These are phyloP conservation scores for Silurus meridionalis DNA, from an alignment of 2,113 vertebrate species.

Conservation along the genomic window DNA sequence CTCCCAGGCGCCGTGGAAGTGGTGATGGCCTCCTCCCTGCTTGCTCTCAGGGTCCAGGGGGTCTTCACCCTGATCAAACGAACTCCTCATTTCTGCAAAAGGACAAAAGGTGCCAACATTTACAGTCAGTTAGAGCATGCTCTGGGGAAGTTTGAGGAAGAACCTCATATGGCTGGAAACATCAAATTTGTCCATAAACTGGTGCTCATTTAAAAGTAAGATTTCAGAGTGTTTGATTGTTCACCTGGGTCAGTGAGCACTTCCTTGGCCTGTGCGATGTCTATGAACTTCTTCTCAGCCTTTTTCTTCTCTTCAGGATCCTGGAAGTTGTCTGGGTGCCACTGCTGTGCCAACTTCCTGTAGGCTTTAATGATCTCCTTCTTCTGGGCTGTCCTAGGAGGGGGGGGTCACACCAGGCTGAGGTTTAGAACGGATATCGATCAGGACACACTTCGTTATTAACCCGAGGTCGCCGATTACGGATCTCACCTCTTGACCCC, in stretches of 20 bases:
- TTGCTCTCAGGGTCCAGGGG: conserved; percentile 95
- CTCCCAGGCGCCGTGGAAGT: conserved; percentile 86
- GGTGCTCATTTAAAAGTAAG: too few relatives aligned
- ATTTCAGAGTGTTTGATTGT: neutral
- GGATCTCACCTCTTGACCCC: conserved; percentile 90
- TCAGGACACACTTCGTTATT: neutral
- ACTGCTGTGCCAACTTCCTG: conserved; percentile 92
- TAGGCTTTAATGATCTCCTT: conserved; percentile 98
- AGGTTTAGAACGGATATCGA: neutral
- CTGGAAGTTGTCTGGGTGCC: conserved; percentile 98
- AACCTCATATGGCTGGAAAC: too few relatives aligned
- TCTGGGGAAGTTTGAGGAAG: too few relatives aligned
- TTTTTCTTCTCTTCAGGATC: conserved; percentile 91
- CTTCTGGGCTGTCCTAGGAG: conserved; percentile 88
- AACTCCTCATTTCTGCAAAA: conserved; percentile 87
- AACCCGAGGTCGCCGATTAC: neutral
- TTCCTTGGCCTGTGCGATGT: conserved; percentile 97
- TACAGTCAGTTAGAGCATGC: too few relatives aligned
- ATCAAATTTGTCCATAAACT: neutral
- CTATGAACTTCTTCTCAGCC: conserved; percentile 97
- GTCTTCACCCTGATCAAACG: conserved; percentile 94
- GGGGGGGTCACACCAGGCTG: neutral
- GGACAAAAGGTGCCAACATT: neutral
- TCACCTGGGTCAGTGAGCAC: conserved; percentile 96
- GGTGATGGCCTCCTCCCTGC: conserved; percentile 79